phyloP scores from a whole-genome alignment of 2,113 vertebrate genomes.

The Gavia stellata region DNA sequence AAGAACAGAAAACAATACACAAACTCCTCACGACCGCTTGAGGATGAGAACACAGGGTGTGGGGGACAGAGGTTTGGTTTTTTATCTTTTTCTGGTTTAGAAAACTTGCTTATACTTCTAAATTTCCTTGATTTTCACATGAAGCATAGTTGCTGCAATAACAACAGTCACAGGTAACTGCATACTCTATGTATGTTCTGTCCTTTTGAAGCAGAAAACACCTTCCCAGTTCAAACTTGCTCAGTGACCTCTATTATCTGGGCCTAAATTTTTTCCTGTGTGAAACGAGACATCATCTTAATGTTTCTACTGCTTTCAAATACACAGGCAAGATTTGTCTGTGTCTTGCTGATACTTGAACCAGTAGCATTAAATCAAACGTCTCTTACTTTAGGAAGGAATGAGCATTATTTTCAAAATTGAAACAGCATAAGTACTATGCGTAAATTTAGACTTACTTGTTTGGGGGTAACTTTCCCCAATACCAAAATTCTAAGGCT shows the following conservation, averaged over 20 bases:
- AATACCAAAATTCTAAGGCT: not conserved
- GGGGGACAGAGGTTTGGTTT: rapidly evolving
- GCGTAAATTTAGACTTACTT: not conserved
- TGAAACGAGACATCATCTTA: not conserved
- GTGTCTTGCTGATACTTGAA: not conserved
- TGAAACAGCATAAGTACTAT: not conserved
- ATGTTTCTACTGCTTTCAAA: not conserved
- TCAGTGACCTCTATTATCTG: not conserved
- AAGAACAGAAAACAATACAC: not conserved
- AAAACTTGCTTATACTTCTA: not conserved
- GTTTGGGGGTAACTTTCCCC: not conserved
- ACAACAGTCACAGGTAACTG: not conserved
- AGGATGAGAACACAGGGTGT: not conserved
- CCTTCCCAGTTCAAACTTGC: not conserved
- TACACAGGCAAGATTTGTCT: not conserved
- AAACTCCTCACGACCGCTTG: not conserved
- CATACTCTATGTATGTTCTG: not conserved
- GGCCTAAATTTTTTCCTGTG: not conserved
- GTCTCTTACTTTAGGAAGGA: not conserved
- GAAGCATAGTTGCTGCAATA: not conserved
- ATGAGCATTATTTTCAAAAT: not conserved
- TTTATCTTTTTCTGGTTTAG: not conserved
- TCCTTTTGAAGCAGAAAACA: not conserved
- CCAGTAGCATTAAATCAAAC: not conserved
- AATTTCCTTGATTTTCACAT: not conserved